Base-by-base conservation (phyloP, 2,888 invertebrate genomes). In the Tanytarsus gracilentus region DNA sequence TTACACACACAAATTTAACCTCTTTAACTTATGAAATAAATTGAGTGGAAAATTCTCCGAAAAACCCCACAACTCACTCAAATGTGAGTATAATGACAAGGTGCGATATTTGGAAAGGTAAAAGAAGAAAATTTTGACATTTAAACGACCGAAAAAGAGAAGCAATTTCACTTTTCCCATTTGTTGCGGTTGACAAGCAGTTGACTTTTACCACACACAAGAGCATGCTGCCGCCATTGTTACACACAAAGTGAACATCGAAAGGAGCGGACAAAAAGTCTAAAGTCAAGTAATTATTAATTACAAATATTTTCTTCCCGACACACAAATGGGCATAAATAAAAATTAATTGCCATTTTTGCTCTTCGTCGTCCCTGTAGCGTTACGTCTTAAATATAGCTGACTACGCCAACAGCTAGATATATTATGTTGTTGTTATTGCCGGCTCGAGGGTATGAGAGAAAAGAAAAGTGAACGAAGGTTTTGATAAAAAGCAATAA, bases 261-360 rank as follows among this genome's bases (percentile, higher is more conserved):
- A 33, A n/a, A n/a, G n/a, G n/a, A n/a, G n/a, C n/a, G n/a, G 33
- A 16, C 7, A 50, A 26, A 50, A 50, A 21, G 21, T 21, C 14
- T 7, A 52, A 52, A 52, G 30, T 30, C 30, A 30, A 55, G 53
- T 55, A 55, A 55, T 55, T 55, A 55, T 55, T 55, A 55, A 55
- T 55, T 55, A 36, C 39, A 55, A 30, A 30, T 52, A 52, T 52
- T 30, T 52, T 52, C n/a, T 9, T 33, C 26, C 33, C 52, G 52
- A 52, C 52, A 30, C 33, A 52, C 33, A 39, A 55, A 55, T 26
- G 53, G 53, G 25, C 53, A 55, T 36, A 55, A 55, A 55, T 55
- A 55, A 55, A 52, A 55, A 55, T 55, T 55, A 55, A 55, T 55
- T 55, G 53, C 53, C 53, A 9, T n/a, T 40, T 40, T 40, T 40